Percentiles rank a stretch among this genome's conserved stretches.
phyloP scores from a whole-genome alignment of 2,113 vertebrate genomes.

The Butastur rufipennis region DNA sequence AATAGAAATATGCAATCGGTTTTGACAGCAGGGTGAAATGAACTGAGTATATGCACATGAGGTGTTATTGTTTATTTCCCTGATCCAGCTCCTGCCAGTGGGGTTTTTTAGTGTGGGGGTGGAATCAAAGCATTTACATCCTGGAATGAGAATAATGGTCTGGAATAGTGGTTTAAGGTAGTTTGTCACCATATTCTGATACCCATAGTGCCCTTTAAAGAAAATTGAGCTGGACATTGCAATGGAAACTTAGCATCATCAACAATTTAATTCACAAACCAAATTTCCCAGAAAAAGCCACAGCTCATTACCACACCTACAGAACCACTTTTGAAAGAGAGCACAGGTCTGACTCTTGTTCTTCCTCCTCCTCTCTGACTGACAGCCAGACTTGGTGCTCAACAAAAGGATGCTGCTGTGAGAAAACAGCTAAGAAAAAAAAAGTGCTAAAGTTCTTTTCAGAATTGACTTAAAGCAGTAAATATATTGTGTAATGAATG shows the following conservation, averaged over 20 bases:
- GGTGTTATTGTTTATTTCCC: background rate
- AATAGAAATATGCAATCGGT: background rate
- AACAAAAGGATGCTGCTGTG: background rate
- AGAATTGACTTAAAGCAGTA: background rate
- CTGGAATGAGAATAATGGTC: background rate
- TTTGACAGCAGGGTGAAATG: background rate
- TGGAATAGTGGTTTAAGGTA: conserved; percentile 7
- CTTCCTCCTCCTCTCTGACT: background rate
- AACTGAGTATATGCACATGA: background rate
- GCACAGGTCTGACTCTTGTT: background rate
- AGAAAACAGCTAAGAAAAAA: background rate
- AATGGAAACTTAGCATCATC: conserved; percentile 9
- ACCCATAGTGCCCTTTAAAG: background rate
- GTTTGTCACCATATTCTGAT: background rate
- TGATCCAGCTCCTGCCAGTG: background rate
- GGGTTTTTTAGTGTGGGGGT: background rate
- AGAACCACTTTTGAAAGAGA: background rate
- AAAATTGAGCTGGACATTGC: background rate
- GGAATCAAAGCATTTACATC: background rate
- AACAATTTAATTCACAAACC: background rate
- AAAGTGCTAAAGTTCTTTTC: background rate
- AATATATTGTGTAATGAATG: background rate
- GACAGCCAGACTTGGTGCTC: background rate
- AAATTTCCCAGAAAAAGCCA: conserved; percentile 6
- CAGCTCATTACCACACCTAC: conserved; percentile 9